Base-by-base conservation (phyloP, 2,113 vertebrate species). In the Paraplagusia blochii region DNA sequence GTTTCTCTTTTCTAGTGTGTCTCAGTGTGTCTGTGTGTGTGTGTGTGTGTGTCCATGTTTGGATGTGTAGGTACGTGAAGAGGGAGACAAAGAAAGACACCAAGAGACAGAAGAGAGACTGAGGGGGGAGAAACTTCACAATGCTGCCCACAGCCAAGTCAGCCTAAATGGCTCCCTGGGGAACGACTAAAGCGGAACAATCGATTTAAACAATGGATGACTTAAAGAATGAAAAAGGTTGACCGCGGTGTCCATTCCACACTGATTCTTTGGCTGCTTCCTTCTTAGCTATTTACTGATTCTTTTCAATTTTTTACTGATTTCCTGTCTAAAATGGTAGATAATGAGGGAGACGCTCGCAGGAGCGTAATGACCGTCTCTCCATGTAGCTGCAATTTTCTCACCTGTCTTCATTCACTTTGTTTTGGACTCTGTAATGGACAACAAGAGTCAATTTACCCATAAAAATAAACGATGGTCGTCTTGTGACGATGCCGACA, bases 91-190 rank as follows among this genome's bases (percentile, higher is more conserved):
- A 22, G 35, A 54, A 44, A 53, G 16, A 56, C 18, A 42, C 15
- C 35, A 22, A 13, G 18, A 62, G 4, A 39, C 8, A 66, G 36
- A 70, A 39, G 44, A 47, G 9, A 61, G 33, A 53, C 39, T 53
- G 42, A 45, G 56, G 42, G 44, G 56, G 49, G 58, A 66, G 48
- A 50, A 62, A 52, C 69, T 65, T 74, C 40, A 52, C 44, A 44
- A 73, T 64, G 49, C 69, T 74, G 69, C 77, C 71, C 48, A 72
- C 63, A 85, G 77, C 82, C 72, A 73, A 72, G 63, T 64, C 81
- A 57, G 66, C 67, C 52, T 77, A 80, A 88, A 88, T 82, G 66
- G 82, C 77, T 85, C 84, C 81, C 86, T 76, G 60, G 81, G 81
- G 84, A 81, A 76, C 75, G 73, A 67, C 75, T 73, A 78, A 85